A percentile compares a stretch with the other conserved stretches of the same genome.
These are phyloP conservation scores for Conus canariensis DNA, from an alignment of 2,888 invertebrate species.

Conservation along the genomic window DNA sequence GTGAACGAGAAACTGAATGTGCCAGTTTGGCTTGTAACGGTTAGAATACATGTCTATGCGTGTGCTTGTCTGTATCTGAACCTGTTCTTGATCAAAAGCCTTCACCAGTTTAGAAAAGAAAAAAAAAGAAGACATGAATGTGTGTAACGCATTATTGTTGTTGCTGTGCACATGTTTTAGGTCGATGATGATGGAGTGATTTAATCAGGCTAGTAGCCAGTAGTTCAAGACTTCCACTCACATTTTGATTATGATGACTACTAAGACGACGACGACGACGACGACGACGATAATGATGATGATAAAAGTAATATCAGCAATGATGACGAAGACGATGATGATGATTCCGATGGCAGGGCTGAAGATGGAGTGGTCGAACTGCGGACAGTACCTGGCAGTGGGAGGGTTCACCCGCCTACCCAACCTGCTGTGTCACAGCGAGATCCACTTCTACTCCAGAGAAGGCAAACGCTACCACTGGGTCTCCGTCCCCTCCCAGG, in stretches of 20 bases:
- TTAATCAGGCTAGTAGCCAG: too few relatives aligned
- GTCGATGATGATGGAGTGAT: too few relatives aligned
- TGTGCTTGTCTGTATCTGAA: background rate
- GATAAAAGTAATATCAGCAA: background rate
- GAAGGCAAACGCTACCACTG: constrained; percentile 87
- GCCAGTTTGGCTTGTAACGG: background rate
- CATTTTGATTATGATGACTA: background rate
- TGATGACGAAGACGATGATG: background rate
- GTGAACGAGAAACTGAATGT: constrained; percentile 52
- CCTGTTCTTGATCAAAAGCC: too few relatives aligned
- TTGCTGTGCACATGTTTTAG: too few relatives aligned
- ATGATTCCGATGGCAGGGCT: constrained; percentile 68
- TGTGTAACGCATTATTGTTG: too few relatives aligned
- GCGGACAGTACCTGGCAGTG: constrained; percentile 93
- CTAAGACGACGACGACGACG: background rate
- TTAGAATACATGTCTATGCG: background rate
- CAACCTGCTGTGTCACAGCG: constrained; percentile 80
- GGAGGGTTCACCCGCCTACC: constrained; percentile 84
- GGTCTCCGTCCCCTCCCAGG: constrained; percentile 73
- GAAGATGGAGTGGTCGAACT: constrained; percentile 97
- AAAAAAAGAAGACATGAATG: too few relatives aligned
- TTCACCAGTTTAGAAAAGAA: too few relatives aligned
- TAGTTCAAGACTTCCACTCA: too few relatives aligned
- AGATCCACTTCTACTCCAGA: constrained; percentile 94
- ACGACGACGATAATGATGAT: background rate